phyloP scores from a whole-genome alignment of 2,797 vertebrate species.

The Mastacembelus armatus region DNA sequence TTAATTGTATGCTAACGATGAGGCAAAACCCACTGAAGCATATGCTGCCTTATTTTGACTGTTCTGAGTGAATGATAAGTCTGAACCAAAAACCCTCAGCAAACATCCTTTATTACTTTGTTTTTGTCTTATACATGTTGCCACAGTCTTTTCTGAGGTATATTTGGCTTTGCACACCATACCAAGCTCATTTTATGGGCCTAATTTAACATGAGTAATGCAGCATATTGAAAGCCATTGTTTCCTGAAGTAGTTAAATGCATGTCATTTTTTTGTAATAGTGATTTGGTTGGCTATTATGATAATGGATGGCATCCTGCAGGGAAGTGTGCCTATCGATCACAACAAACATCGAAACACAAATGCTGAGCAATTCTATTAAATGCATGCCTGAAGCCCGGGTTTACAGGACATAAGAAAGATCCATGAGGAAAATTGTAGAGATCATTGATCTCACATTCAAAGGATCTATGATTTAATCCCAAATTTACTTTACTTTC shows the following conservation, averaged over 20 bases:
- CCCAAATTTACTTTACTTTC: neutral
- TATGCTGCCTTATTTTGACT: constrained; percentile 33
- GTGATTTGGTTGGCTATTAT: constrained; percentile 67
- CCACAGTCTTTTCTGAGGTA: constrained; percentile 12
- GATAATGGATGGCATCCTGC: constrained; percentile 67
- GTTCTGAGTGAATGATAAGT: constrained; percentile 31
- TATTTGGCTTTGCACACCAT: constrained; percentile 24
- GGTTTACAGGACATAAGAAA: constrained; percentile 37
- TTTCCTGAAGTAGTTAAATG: constrained; percentile 64
- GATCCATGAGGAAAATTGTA: constrained; percentile 25
- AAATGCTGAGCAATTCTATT: constrained; percentile 44
- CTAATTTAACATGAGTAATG: constrained; percentile 53
- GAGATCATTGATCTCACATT: constrained; percentile 33
- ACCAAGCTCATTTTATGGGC: constrained; percentile 25
- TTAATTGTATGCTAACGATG: constrained; percentile 38
- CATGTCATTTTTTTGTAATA: constrained; percentile 63
- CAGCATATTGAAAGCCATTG: constrained; percentile 52
- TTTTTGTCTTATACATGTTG: constrained; percentile 20
- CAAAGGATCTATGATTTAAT: constrained; percentile 16
- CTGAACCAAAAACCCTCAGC: constrained; percentile 7
- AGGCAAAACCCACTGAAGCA: constrained; percentile 20
- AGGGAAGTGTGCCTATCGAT: constrained; percentile 69
- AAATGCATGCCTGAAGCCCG: constrained; percentile 46
- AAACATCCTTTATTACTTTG: constrained; percentile 6
- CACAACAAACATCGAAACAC: constrained; percentile 48